phyloP scores from a whole-genome alignment of 2,888 invertebrate genomes.

The Orthosia gothica region DNA sequence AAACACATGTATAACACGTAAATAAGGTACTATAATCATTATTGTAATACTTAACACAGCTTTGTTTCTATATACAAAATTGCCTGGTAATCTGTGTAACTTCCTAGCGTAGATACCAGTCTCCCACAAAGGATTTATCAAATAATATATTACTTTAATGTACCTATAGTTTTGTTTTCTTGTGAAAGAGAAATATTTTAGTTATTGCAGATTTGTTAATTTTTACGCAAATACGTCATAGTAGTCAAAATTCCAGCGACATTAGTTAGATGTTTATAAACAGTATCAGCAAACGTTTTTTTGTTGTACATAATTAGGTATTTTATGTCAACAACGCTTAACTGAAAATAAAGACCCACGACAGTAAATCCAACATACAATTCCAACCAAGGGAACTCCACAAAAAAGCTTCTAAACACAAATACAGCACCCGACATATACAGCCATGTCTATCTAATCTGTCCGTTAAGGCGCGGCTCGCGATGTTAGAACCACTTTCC shows the following conservation, averaged over 20 bases:
- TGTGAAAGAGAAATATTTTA: too few relatives aligned
- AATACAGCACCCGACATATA: slow-evolving; percentile 37
- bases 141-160: too few relatives aligned
- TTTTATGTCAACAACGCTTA: too few relatives aligned
- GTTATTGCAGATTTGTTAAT: not conserved
- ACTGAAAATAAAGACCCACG: too few relatives aligned
- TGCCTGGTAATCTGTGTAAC: too few relatives aligned
- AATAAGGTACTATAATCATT: too few relatives aligned
- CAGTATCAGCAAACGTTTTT: too few relatives aligned
- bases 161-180: too few relatives aligned
- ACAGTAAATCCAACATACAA: not conserved
- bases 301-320: too few relatives aligned
- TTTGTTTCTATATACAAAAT: not conserved
- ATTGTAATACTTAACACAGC: not conserved
- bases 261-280: not conserved
- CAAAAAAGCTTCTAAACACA: slow-evolving; percentile 23
- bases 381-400: not conserved
- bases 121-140: too few relatives aligned
- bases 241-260: not conserved
- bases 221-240: too few relatives aligned
- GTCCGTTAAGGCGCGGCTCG: slow-evolving; percentile 43
- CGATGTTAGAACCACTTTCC: slow-evolving; percentile 62
- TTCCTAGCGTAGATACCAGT: too few relatives aligned
- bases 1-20: not conserved
- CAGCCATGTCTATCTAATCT: slow-evolving; percentile 54